Evolutionary conservation across 2,113 vertebrate species (phyloP).

Genomic region (Oryctolagus cuniculus): mOryCun1.1 NC_091442.1:45102501-45103000

Average conservation of each 20-base stretch:
- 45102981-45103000: not conserved
- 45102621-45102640: not conserved
- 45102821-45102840: not conserved
- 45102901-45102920: not conserved
- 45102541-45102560: not conserved
- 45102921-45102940: not conserved
- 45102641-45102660: not conserved
- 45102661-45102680: not conserved
- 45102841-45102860: not conserved
- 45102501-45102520: not conserved
- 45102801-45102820: not conserved
- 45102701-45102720: not conserved
- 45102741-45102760: not conserved
- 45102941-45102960: not conserved
- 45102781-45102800: not conserved
- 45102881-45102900: not conserved
- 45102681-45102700: not conserved
- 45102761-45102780: not conserved
- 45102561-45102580: not conserved
- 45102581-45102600: not conserved
- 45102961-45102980: not conserved
- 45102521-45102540: not conserved
- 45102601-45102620: not conserved
- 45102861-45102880: conserved; percentile 11
- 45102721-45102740: not conserved